These are phyloP conservation scores for Timema podura DNA, from an alignment of 2,888 invertebrate genomes.

Conservation along the genomic window DNA sequence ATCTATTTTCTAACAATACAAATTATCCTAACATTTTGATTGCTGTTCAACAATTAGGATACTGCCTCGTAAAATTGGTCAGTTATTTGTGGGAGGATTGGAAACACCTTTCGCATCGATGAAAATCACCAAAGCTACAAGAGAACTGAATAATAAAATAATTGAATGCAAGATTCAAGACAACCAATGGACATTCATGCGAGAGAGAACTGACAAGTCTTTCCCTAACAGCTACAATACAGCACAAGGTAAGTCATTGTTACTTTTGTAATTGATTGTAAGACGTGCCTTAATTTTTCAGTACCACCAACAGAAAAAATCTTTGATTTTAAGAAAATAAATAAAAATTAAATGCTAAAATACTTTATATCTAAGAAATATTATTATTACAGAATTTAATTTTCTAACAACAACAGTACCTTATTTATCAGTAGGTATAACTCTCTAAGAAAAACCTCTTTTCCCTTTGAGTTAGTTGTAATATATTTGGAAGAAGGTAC, in stretches of 20 bases:
- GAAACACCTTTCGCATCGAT: constrained; percentile 66
- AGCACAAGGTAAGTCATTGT: constrained; percentile 59
- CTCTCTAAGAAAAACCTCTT: no score
- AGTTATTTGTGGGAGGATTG: constrained; percentile 72
- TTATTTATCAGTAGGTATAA: no score
- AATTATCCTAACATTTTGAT: neutral
- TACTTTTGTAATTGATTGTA: neutral
- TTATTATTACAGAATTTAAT: no score
- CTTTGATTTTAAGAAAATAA: no score
- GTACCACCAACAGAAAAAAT: no score
- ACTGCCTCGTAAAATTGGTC: constrained; percentile 62
- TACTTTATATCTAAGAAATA: no score
- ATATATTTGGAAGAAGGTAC: no score
- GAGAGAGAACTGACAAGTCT: constrained; percentile 94
- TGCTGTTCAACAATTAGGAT: constrained; percentile 51
- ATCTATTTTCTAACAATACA: no score
- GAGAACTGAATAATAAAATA: constrained; percentile 84
- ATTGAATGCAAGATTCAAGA: constrained; percentile 88
- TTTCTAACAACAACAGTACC: no score
- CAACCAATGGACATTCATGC: constrained; percentile 86
- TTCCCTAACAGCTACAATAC: constrained; percentile 88
- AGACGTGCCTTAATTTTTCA: no score
- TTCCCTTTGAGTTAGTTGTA: no score
- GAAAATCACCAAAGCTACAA: constrained; percentile 72
- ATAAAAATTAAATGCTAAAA: no score